A percentile compares a stretch with the other conserved stretches of the same genome.
Conservation (phyloP, 2,113 vertebrate genomes). For the Pygoscelis antarcticus region DNA sequence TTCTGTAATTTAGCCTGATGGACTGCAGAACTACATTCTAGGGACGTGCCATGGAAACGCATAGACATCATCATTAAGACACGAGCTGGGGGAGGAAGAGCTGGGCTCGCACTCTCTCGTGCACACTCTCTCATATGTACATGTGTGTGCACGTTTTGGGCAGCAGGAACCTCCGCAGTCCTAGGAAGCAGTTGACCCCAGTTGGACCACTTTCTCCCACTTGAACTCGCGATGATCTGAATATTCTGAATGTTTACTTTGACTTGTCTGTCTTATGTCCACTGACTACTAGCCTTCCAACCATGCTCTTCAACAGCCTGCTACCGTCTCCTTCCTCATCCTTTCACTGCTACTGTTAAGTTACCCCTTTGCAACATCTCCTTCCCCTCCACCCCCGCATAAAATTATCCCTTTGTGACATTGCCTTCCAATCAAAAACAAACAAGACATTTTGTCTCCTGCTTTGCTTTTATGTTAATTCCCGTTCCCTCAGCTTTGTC, state of each 20-base stretch:
- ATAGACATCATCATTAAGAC: slow-evolving; percentile 55
- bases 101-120: neutral
- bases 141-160: accelerated
- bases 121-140: neutral
- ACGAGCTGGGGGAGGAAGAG: neutral
- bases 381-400: accelerated
- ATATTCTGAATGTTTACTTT: neutral
- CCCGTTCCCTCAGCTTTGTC: slow-evolving; percentile 39
- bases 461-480: slow-evolving; percentile 62
- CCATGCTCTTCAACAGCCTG: neutral
- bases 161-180: neutral
- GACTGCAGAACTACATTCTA: slow-evolving; percentile 56
- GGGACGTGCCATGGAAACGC: slow-evolving; percentile 57
- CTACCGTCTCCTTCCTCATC: neutral
- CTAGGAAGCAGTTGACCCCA: neutral
- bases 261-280: neutral
- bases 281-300: neutral
- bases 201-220: neutral
- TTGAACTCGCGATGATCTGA: neutral
- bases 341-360: neutral
- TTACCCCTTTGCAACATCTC: neutral
- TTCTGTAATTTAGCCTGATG: slow-evolving; percentile 46
- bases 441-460: neutral
- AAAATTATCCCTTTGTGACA: neutral
- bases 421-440: neutral